Base-by-base conservation (phyloP, 2,113 vertebrate genomes). In the Athene noctua region DNA sequence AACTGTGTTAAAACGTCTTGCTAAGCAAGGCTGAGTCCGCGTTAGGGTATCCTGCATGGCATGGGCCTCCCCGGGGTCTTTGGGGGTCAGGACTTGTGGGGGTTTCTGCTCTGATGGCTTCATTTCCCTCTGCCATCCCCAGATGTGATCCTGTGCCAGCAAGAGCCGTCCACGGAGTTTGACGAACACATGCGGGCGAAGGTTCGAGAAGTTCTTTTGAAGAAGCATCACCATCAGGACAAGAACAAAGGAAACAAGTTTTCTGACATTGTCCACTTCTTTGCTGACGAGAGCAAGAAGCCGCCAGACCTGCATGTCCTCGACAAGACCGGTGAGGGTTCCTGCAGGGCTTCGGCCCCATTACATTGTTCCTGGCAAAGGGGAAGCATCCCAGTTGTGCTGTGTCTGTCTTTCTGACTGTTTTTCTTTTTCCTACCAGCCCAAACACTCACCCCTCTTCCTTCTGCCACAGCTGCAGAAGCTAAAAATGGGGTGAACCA, bases 211-310 rank as follows among this genome's bases (percentile, higher is more conserved):
- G 38, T 99, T 25, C 98, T 99, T 55, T 95, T 99, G 84, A 99
- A 99, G 97, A 99, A 98, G 94, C 99, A 99, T 86, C 99, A 99
- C 94, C 99, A 99, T 92, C 99, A 99, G 97, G 99, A 99, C 0
- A 99, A 99, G 93, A 99, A 99, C 97, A 99, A 97, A 88, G 98
- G 98, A 71, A 99, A 98, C 94, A 99, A 99, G 97, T 98, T 99
- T 46, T 98, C 99, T 63, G 99, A 99, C 49, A 99, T 99, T 3
- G 99, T 99, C 58, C 99, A 98, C 87, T 99, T 99, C 34, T 99
- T 99, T 25, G 98, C 99, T 0, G 99, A 99, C 9, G 98, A 96
- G 54, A 97, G 98, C 84, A 98, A 99, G 97, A 99, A 98, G 97
- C 99, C 99, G 82, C 98, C 98, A 1, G 99, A 99, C 80, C 97